phyloP scores from a whole-genome alignment of 2,888 invertebrate species.

The Ochropleura leucogaster region DNA sequence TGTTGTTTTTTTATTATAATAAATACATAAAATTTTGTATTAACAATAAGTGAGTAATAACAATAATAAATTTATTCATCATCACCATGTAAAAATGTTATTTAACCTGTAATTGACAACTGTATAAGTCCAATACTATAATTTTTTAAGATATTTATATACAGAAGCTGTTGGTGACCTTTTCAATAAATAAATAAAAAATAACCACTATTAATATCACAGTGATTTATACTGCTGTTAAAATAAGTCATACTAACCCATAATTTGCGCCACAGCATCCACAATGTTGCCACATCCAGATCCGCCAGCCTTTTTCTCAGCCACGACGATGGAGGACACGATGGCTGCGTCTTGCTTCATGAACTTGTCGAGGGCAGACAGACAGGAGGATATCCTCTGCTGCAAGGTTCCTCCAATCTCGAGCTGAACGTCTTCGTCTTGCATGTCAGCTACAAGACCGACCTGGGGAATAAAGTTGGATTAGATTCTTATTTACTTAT shows the following conservation, averaged over 20 bases:
- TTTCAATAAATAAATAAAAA: no score
- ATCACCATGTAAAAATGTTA: no score
- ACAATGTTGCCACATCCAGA: conserved; percentile 92
- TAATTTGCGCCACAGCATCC: conserved; percentile 93
- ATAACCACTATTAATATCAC: no score
- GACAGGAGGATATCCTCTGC: conserved; percentile 95
- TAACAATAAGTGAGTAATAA: no score
- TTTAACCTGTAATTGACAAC: no score
- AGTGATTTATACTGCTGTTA: no score
- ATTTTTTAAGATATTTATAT: no score
- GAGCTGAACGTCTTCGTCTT: conserved; percentile 92
- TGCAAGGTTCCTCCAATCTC: conserved; percentile 95
- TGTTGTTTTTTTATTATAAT: no score
- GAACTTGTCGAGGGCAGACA: conserved; percentile 93
- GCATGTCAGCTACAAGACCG: conserved; percentile 95
- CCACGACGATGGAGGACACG: conserved; percentile 96
- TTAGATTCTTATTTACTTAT: background rate
- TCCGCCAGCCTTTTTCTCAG: conserved; percentile 93
- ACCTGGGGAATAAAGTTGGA: conserved; percentile 78
- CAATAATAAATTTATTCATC: no score
- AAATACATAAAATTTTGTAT: no score
- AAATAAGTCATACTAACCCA: conserved; percentile 82
- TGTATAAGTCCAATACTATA: no score
- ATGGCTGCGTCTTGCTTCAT: conserved; percentile 93
- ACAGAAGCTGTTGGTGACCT: no score